These are phyloP conservation scores for Microctonus aethiopoides DNA, from an alignment of 2,888 invertebrate genomes.

Conservation along the genomic window DNA sequence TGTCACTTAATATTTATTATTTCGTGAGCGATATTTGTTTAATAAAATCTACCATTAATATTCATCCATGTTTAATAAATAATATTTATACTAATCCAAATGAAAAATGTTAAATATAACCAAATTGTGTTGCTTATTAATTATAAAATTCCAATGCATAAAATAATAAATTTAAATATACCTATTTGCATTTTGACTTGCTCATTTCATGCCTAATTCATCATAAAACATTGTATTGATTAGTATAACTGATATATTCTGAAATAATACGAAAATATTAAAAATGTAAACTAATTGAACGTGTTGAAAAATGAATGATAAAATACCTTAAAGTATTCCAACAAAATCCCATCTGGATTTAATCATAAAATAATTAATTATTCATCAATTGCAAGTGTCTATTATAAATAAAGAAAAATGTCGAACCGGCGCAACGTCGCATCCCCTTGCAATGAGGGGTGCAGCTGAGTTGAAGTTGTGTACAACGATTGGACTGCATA, in stretches of 20 bases:
- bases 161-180: not conserved
- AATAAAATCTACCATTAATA: no score
- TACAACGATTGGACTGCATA: slow-evolving; percentile 19
- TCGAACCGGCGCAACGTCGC: slow-evolving; percentile 30
- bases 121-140: not conserved
- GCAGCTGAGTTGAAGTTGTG: slow-evolving; percentile 31
- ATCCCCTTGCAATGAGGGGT: slow-evolving; percentile 29
- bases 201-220: not conserved
- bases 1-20: no score
- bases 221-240: not conserved
- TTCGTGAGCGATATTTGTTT: no score
- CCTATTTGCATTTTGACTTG: not conserved
- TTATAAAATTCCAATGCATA: not conserved
- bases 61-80: not conserved
- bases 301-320: no score
- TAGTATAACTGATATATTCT: not conserved
- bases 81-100: no score
- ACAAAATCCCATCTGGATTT: no score
- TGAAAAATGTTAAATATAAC: not conserved
- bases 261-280: not conserved
- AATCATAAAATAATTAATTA: not conserved
- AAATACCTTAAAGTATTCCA: no score
- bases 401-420: slow-evolving; percentile 1
- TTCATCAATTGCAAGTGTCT: slow-evolving; percentile 1
- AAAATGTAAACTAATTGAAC: no score